Conservation (phyloP, 2,888 invertebrate species). For the Phyto melanocephala region DNA sequence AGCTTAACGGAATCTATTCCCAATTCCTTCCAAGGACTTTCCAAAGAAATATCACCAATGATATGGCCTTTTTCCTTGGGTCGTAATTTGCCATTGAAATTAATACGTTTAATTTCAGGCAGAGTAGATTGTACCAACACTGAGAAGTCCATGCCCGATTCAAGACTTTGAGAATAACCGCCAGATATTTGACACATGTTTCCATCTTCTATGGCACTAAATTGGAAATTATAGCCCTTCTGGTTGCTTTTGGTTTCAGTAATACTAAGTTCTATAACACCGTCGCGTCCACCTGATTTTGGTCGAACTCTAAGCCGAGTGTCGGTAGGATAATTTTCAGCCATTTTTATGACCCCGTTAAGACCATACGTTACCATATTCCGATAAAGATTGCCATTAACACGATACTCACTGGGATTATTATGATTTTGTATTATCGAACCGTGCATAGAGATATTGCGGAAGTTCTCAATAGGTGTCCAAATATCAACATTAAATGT, state of each 20-base stretch:
- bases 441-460: conserved; percentile 77
- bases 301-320: conserved; percentile 79
- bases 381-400: conserved; percentile 78
- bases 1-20: conserved; percentile 76
- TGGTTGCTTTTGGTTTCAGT: conserved; percentile 66
- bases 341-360: conserved; percentile 78
- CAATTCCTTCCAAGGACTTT: conserved; percentile 76
- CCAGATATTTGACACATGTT: conserved; percentile 79
- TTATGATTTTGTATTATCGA: conserved; percentile 67
- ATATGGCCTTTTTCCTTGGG: conserved; percentile 66
- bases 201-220: conserved; percentile 77
- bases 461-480: conserved; percentile 76
- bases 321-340: conserved; percentile 76
- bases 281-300: conserved; percentile 77
- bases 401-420: conserved; percentile 71
- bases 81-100: conserved; percentile 72
- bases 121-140: conserved; percentile 75
- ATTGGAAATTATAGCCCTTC: conserved; percentile 73
- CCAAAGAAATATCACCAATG: conserved; percentile 71
- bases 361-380: conserved; percentile 78
- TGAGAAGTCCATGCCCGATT: conserved; percentile 79
- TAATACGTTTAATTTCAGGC: conserved; percentile 74
- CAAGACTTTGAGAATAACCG: conserved; percentile 75
- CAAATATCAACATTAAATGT: conserved; percentile 76
- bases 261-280: conserved; percentile 75